These are phyloP conservation scores for Scomber scombrus DNA, from an alignment of 2,113 vertebrate species.

Conservation along the genomic window DNA sequence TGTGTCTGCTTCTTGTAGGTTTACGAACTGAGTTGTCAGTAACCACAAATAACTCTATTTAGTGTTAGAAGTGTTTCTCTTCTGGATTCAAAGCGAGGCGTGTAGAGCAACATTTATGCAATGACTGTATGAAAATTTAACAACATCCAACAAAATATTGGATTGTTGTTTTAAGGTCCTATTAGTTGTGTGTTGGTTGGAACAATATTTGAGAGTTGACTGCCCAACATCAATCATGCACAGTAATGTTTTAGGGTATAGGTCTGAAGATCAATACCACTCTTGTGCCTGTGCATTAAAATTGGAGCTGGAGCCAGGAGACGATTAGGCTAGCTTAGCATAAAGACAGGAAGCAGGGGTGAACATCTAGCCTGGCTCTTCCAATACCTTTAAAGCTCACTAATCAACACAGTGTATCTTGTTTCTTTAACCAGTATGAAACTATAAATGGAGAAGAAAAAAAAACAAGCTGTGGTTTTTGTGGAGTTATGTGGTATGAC, in stretches of 20 bases:
- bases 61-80: not conserved
- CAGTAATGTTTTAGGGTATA: not conserved
- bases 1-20: not conserved
- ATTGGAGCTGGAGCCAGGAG: not conserved
- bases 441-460: too few species aligned
- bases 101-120: not conserved
- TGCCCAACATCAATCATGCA: not conserved
- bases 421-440: too few species aligned
- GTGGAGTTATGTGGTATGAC: too few species aligned
- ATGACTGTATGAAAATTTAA: not conserved
- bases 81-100: slow-evolving; percentile 1
- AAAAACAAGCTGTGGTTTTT: too few species aligned
- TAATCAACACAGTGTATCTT: too few species aligned
- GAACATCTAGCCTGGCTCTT: too few species aligned
- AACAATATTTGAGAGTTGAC: not conserved
- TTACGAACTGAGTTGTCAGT: not conserved
- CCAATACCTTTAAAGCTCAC: too few species aligned
- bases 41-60: not conserved
- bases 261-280: not conserved
- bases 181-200: too few species aligned
- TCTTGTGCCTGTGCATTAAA: not conserved
- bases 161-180: too few species aligned
- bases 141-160: too few species aligned
- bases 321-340: too few species aligned
- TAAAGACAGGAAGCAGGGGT: too few species aligned